Percentiles rank a stretch among this genome's conserved stretches.
Evolutionary conservation across 2,797 vertebrate genomes (phyloP).

Genomic region (Sebastes cheni): DNA sequence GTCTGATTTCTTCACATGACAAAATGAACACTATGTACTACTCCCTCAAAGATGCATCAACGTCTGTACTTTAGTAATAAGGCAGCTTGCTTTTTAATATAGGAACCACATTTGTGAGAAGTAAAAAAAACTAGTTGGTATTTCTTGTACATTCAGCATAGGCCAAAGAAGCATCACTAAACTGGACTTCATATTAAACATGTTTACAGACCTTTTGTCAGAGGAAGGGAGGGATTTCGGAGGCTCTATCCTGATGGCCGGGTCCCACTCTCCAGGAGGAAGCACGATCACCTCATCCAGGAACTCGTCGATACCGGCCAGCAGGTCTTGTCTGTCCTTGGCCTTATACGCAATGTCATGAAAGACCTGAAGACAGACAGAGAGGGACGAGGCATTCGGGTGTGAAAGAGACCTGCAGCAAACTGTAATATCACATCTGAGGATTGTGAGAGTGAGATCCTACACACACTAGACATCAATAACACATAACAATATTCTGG

Average conservation of each 20-base stretch:
- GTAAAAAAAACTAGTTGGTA: background rate
- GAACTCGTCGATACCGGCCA: conserved; percentile 98
- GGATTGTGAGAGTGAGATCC: background rate
- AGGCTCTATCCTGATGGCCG: conserved; percentile 97
- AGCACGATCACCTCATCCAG: conserved; percentile 98
- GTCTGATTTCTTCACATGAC: too few species aligned
- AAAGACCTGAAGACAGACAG: conserved; percentile 86
- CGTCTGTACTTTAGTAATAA: background rate
- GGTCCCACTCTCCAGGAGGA: conserved; percentile 98
- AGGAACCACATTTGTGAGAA: background rate
- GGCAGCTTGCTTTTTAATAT: background rate
- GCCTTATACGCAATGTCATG: conserved; percentile 99
- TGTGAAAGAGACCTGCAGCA: conserved; percentile 15
- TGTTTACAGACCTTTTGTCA: conserved; percentile 89
- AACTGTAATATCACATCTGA: conserved; percentile 2
- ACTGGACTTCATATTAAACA: background rate
- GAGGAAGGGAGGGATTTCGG: conserved; percentile 95
- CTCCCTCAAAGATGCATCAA: background rate
- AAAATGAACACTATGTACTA: background rate
- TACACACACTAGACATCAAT: background rate
- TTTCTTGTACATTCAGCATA: background rate
- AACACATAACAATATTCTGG: background rate
- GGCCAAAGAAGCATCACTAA: background rate
- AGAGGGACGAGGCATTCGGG: conserved; percentile 2
- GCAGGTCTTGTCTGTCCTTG: conserved; percentile 94